Base-by-base conservation (phyloP, 2,797 vertebrate genomes). In the Oreonectes daqikongensis region DNA sequence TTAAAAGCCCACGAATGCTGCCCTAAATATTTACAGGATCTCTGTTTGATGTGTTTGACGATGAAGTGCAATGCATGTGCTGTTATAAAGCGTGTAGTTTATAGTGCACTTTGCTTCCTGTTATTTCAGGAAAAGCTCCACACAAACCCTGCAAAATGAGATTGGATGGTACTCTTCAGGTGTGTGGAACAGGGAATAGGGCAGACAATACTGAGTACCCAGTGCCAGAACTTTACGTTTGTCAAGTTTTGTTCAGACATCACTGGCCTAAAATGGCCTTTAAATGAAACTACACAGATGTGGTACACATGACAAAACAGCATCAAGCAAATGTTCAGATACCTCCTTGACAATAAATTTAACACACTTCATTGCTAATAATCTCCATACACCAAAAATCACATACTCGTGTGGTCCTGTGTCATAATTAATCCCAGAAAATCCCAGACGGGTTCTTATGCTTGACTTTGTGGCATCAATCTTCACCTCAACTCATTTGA, bases 121-220 rank as follows among this genome's bases (percentile, higher is more conserved):
- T 90, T 86, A 90, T 87, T 88, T 86, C 80, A 79, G 79, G 81
- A 85, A 84, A 86, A 88, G 86, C 88, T 88, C 18, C 8, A 20
- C 86, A 67, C 86, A 55, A 88, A 91, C 88, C 87, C 88, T 78
- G 90, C 87, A 89, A 90, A 92, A 90, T 91, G 86, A 88, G 88
- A 90, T 89, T 88, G 88, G 88, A 89, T 87, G 88, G 83, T 86
- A 85, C 88, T 86, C 87, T 86, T 91, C 87, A 89, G 87, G 40
- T 2, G 1, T 14, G 40, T 8, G 32, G 32, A 8, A 35, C 1
- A 35, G 32, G 32, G 32, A 8, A 35, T 0, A 35, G 32, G 32
- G 7, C 32, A 35, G 8, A 35, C 8, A 35, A 35, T 10, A 9
- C 8, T 35, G 8, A 35, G 35, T 35, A 83, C 81, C 83, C 80